Conservation (phyloP, 2,888 invertebrate genomes). For the Aphodius granarius region DNA sequence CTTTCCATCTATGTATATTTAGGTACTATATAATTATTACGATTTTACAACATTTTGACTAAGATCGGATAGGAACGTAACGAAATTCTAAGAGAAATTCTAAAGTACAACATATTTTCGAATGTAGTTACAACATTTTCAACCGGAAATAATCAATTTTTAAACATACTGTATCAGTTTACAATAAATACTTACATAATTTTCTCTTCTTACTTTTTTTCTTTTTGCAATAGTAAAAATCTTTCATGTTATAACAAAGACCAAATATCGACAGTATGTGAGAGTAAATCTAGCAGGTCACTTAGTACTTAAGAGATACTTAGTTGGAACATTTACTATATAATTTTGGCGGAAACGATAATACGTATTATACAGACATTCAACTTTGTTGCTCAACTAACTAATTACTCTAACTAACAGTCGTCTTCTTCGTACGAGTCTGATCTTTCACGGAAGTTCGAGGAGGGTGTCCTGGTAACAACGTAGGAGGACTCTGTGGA, state of each 20-base stretch:
- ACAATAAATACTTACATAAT: background rate
- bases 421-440: constrained; percentile 50
- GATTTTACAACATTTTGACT: background rate
- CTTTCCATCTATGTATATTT: no score
- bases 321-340: background rate
- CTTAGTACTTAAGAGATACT: background rate
- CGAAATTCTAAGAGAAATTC: background rate
- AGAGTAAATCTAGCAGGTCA: background rate
- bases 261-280: background rate
- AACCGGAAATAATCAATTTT: background rate
- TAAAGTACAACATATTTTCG: background rate
- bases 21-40: background rate
- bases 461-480: constrained; percentile 49
- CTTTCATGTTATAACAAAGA: no score
- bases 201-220: no score
- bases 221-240: no score
- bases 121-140: background rate
- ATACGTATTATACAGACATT: background rate
- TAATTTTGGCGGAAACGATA: background rate
- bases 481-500: constrained; percentile 48
- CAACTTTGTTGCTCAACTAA: background rate
- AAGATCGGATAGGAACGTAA: background rate
- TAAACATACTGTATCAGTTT: no score
- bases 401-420: constrained; percentile 37
- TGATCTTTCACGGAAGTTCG: constrained; percentile 46